phyloP scores from a whole-genome alignment of 2,797 vertebrate genomes.

The Cossypha dichroa region DNA sequence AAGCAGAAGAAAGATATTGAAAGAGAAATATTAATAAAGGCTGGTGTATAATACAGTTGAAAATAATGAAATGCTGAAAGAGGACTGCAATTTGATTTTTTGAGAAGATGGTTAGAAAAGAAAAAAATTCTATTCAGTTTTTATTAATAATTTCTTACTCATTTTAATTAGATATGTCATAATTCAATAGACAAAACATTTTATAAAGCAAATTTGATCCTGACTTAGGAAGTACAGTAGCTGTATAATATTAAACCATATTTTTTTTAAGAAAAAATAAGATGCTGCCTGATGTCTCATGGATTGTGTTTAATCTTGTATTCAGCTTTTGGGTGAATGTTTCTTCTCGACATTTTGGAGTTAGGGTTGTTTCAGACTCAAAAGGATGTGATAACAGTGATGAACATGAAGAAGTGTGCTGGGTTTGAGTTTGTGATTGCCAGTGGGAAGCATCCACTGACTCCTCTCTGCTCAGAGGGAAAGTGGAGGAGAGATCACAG shows the following conservation, averaged over 20 bases:
- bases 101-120: not conserved
- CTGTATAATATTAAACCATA: not conserved
- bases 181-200: not conserved
- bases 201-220: not conserved
- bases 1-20: not conserved
- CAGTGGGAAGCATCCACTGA: not conserved
- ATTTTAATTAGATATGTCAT: not conserved
- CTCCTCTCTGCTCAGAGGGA: not conserved
- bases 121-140: not conserved
- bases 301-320: not conserved
- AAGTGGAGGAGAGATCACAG: fast-evolving
- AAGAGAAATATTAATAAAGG: not conserved
- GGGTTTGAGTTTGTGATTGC: not conserved
- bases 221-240: not conserved
- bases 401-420: not conserved
- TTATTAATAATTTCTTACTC: not conserved
- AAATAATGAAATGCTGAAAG: not conserved
- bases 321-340: not conserved
- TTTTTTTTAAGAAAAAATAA: not conserved
- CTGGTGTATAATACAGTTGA: not conserved
- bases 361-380: not conserved
- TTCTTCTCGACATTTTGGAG: not conserved
- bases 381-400: not conserved
- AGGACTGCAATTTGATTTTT: not conserved
- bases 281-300: not conserved